Percentiles rank a stretch among this genome's conserved stretches.
These are phyloP conservation scores for Nasonia oneida DNA, from an alignment of 2,888 invertebrate species.

Conservation along the genomic window DNA sequence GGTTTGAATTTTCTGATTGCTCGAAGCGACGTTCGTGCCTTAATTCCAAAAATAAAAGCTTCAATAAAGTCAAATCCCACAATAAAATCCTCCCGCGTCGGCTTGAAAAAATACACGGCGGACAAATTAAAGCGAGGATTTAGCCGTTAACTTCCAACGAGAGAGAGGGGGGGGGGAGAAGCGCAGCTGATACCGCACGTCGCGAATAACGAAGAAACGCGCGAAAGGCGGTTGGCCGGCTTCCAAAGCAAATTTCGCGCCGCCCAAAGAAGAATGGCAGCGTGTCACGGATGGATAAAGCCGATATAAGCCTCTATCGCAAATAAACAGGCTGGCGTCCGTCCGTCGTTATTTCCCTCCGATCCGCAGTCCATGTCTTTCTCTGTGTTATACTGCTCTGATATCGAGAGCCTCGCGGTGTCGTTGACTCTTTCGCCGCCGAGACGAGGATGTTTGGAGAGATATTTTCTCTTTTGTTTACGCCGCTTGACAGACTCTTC, in stretches of 20 bases:
- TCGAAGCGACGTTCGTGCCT: no score
- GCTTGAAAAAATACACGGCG: neutral
- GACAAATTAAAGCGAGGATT: neutral
- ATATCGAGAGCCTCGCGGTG: neutral
- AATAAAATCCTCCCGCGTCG: neutral
- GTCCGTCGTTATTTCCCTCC: neutral
- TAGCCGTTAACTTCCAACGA: neutral
- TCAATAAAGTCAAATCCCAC: neutral
- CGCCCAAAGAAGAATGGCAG: neutral
- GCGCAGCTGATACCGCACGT: neutral
- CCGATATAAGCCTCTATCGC: neutral
- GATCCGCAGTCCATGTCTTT: neutral
- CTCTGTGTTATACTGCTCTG: neutral
- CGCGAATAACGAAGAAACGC: slow-evolving; percentile 13
- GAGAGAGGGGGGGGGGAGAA: neutral
- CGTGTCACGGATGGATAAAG: neutral
- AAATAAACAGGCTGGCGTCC: slow-evolving; percentile 13
- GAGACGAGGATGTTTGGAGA: neutral
- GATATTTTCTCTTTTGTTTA: neutral
- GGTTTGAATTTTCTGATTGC: no score
- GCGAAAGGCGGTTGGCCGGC: slow-evolving; percentile 11
- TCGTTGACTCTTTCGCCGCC: neutral
- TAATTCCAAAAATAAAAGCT: no score
- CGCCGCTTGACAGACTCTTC: neutral
- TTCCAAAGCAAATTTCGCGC: slow-evolving; percentile 25